Evolutionary conservation across 2,888 invertebrate species (phyloP), one percentile per base, ranked within the genome.

Genomic region (Drosophila sordidula): DNA sequence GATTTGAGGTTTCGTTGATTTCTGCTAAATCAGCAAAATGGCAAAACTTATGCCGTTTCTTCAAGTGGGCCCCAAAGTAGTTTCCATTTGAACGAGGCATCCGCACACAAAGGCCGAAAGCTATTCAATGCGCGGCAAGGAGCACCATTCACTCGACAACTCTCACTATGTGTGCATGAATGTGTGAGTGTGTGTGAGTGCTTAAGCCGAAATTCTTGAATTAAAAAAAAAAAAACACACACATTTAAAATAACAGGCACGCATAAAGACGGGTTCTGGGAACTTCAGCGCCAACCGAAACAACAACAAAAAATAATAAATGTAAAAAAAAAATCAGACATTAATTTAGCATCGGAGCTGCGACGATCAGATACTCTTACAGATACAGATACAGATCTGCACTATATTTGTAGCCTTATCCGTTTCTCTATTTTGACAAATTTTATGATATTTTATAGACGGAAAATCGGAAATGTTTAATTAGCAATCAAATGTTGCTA

Each of bases 1-100:
- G 78, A 77, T 72, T 72, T 77, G 78, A 78, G 73, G 58, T 74
- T 77, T 77, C 52, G 45, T 55, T 58, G 54, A 56, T 50, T 76
- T 64, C 44, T 78, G 68, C 41, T 38, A 68, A 73, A 67, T 73
- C 78, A 73, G 74, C 74, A 64, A 72, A 71, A 76, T 72, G 78
- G 55, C 72, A 63, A 73, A 73, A 68, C 68, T 61, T 73, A 57
- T 67, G 62, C 59, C 41, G 59, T 50, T 66, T 52, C 58, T 34
- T 77, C 58, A 72, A 72, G 74, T 72, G 59, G 44, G 47, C 39
- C 44, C 57, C 42, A 46, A 67, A 70, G 62, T 70, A 65, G 79
- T 75, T 65, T 58, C 59, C 45, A 62, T 58, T 77, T 72, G 51
- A 58, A 55, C 25, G 55, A 56, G 63, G 34, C 41, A 36, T 51